Percentiles rank a stretch among this genome's conserved stretches.
phyloP scores from a whole-genome alignment of 2,797 vertebrate species.

The Zalophus californianus region DNA sequence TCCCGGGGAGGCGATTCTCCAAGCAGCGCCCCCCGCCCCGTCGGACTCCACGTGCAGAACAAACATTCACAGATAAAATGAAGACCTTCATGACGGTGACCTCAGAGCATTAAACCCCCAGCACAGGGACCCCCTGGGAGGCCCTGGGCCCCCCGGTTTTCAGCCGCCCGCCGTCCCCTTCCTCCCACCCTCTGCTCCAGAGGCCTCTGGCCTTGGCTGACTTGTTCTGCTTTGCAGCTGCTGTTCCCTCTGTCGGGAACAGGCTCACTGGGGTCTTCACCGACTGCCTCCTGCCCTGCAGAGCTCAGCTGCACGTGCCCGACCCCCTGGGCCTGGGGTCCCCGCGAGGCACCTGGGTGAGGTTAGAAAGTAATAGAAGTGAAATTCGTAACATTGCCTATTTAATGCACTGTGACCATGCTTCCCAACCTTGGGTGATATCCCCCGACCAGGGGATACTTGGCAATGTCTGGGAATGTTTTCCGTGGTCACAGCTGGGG shows the following conservation, averaged over 20 bases:
- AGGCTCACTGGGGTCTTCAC: accelerated
- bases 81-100: neutral
- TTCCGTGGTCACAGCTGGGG: neutral
- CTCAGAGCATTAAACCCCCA: neutral
- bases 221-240: neutral
- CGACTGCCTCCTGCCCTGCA: neutral
- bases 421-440: neutral
- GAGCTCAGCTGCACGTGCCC: neutral
- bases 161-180: neutral
- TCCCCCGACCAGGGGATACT: no score
- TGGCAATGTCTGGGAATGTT: neutral
- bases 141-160: neutral
- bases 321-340: neutral
- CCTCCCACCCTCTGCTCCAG: neutral
- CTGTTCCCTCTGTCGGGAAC: neutral
- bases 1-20: neutral
- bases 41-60: neutral
- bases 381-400: neutral
- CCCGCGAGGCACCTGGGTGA: neutral
- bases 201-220: neutral
- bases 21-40: neutral
- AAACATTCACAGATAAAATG: neutral
- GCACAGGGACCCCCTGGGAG: neutral
- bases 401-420: neutral
- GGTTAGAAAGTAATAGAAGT: neutral